Base-by-base conservation (phyloP, 2,797 vertebrate genomes). In the Danio aesculapii region DNA sequence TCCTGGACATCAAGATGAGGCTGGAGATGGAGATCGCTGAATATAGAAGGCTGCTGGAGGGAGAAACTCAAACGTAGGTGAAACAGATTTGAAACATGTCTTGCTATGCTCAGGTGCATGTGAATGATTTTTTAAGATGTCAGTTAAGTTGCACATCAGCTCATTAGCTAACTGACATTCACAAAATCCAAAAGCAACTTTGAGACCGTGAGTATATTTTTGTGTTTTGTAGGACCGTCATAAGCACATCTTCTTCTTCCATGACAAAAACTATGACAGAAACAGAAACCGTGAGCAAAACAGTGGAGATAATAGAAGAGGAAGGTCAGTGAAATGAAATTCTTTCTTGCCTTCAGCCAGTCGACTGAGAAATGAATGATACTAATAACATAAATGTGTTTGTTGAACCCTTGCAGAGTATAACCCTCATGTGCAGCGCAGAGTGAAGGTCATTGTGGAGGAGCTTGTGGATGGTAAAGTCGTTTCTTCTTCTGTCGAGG, bases 11-110 rank as follows among this genome's bases (percentile, higher is more conserved):
- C 83, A 97, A 96, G 84, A 94, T 94, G 8, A 90, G 95, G 16
- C 93, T 97, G 92, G 96, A 97, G 86, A 78, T 93, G 88, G 96
- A 97, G 93, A 97, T 98, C 4, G 90, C 93, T 0, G 97, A 96
- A 0, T 98, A 97, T 92, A 94, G 95, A 80, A 94, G 94, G 83
- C 93, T 98, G 89, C 91, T 98, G 90, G 95, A 95, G 12, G 96
- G 90, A 81, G 87, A 92, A 16, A 13, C 6, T 5, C 11, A 44
- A 10, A 21, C 6, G 85, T 86, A 77, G 0, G 57, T 71, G 52
- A n/a, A 49, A 63, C 14, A 17, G 21, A 62, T 62, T 12, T n/a
- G 7, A 49, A n/a, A 49, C 19, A 67, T 43, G 8, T 16, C 49
- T 30, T 14, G 64, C 44, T 67, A 11, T 67, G 6, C 49, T 66